Evolutionary conservation across 2,797 vertebrate species (phyloP).

Genomic region (Psittacula echo): DNA sequence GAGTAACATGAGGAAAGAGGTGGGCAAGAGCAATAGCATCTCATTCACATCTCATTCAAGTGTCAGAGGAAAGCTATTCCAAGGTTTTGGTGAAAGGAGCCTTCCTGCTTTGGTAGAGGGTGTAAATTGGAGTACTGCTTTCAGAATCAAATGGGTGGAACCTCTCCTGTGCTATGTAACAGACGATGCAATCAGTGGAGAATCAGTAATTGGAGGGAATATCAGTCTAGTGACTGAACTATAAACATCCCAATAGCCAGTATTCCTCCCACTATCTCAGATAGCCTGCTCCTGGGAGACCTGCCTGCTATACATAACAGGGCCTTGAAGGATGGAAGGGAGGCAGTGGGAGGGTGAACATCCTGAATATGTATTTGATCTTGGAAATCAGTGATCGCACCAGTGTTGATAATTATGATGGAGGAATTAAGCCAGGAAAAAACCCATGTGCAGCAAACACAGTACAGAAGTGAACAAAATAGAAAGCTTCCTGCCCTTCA

Average conservation of each 20-base stretch:
- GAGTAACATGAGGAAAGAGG: background rate
- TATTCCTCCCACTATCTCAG: background rate
- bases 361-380: background rate
- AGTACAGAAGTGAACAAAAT: background rate
- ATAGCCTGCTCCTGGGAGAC: background rate
- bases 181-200: background rate
- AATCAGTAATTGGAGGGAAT: background rate
- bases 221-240: background rate
- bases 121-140: background rate
- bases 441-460: rapidly evolving
- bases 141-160: background rate
- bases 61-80: background rate
- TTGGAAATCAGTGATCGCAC: background rate
- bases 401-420: background rate
- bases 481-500: background rate
- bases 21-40: background rate
- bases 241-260: background rate
- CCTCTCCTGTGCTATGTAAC: background rate
- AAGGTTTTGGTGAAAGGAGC: background rate
- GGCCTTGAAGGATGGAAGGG: background rate
- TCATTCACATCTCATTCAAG: background rate
- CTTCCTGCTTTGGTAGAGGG: background rate
- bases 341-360: background rate
- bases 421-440: background rate
- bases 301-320: background rate